These are phyloP conservation scores for Holotrichia oblita DNA, from an alignment of 1,140 invertebrate species.

Conservation along the genomic window DNA sequence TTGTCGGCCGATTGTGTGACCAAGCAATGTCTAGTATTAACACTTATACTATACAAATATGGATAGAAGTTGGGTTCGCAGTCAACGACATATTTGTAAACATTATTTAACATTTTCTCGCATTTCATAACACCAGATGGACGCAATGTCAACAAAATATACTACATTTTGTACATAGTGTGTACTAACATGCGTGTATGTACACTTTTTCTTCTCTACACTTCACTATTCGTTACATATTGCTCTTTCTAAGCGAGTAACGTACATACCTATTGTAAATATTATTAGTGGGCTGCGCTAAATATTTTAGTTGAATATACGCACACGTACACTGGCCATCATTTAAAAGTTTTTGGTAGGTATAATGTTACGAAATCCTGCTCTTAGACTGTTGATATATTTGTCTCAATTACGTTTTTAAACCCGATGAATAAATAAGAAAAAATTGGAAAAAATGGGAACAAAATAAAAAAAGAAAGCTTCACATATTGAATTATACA, in stretches of 20 bases:
- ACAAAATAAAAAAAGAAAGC: too few species aligned
- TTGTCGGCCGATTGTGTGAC: constrained; percentile 23
- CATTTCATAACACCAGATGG: constrained; percentile 36
- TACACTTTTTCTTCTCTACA: neutral
- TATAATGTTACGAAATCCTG: neutral
- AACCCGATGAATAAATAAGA: too few species aligned
- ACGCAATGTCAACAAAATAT: constrained; percentile 25
- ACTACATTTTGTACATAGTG: constrained; percentile 6
- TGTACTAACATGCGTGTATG: neutral
- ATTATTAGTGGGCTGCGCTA: neutral
- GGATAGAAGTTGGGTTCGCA: constrained; percentile 26
- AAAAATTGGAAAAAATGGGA: too few species aligned
- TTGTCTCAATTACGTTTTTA: too few species aligned
- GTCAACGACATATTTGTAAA: constrained; percentile 35
- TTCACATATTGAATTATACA: too few species aligned
- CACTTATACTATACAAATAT: constrained; percentile 27
- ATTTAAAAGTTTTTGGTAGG: too few species aligned
- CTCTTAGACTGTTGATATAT: too few species aligned
- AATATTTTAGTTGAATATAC: constrained; percentile 10
- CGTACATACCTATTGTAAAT: constrained; percentile 15
- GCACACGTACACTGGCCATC: neutral
- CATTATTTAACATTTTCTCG: constrained; percentile 26
- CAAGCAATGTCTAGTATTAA: constrained; percentile 33
- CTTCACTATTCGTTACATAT: constrained; percentile 10
- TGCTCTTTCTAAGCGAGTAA: constrained; percentile 18